phyloP scores from a whole-genome alignment of 1,140 invertebrate species.

The Antheraea mylitta region DNA sequence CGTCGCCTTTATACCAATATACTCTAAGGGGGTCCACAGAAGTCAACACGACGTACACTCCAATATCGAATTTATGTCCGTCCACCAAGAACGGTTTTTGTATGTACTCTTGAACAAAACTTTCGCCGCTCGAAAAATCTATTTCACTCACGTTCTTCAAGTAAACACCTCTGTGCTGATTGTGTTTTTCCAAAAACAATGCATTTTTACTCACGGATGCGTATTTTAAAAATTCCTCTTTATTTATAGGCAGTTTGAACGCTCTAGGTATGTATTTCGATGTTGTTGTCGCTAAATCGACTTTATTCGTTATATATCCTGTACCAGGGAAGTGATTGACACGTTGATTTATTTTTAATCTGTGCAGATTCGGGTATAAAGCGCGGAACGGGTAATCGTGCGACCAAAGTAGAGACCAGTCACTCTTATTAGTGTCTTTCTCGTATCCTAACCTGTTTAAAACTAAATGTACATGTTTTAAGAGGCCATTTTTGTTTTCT shows the following conservation, averaged over 20 bases:
- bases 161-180: slow-evolving; percentile 93
- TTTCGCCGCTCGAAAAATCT: slow-evolving; percentile 85
- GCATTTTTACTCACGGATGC: slow-evolving; percentile 83
- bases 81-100: slow-evolving; percentile 90
- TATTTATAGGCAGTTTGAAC: slow-evolving; percentile 92
- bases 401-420: slow-evolving; percentile 96
- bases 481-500: slow-evolving; percentile 75
- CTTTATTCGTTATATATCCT: slow-evolving; percentile 97
- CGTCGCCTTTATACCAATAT: slow-evolving; percentile 94
- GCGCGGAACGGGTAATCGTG: slow-evolving; percentile 94
- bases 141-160: slow-evolving; percentile 86
- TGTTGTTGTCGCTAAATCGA: slow-evolving; percentile 89
- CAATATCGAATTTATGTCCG: slow-evolving; percentile 97
- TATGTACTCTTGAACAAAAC: slow-evolving; percentile 95
- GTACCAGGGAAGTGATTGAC: slow-evolving; percentile 98
- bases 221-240: slow-evolving; percentile 86
- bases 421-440: slow-evolving; percentile 78
- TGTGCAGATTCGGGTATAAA: slow-evolving; percentile 78
- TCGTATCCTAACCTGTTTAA: slow-evolving; percentile 87
- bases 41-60: slow-evolving; percentile 95
- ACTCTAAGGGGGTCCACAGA: slow-evolving; percentile 93
- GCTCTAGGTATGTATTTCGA: slow-evolving; percentile 90
- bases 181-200: slow-evolving; percentile 95
- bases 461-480: slow-evolving; percentile 89
- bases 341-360: slow-evolving; percentile 85